Base-by-base conservation (phyloP, 2,797 vertebrate species). In the Sitta carolinensis region DNA sequence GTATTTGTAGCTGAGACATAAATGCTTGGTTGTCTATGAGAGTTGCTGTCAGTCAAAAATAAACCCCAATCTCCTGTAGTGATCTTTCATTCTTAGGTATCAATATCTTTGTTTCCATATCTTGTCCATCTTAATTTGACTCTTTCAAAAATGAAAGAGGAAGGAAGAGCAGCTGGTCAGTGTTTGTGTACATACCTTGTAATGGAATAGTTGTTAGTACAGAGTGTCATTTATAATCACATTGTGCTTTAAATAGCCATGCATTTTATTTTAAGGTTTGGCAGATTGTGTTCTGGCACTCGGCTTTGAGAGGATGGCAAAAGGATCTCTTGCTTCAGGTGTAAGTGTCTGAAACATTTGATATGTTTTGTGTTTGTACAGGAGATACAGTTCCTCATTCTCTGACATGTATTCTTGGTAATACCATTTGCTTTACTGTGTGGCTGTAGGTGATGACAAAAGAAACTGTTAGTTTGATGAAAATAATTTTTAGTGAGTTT, bases 291-390 rank as follows among this genome's bases (percentile, higher is more conserved):
- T 98, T 66, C 98, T 99, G 83, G 99, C 99, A 45, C 98, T 99
- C 9, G 99, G 99, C 17, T 99, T 99, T 98, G 99, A 99, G 97
- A 99, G 98, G 97, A 99, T 99, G 99, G 97, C 98, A 79, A 98
- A 94, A 87, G 99, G 99, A 59, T 97, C 98, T 40, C 34, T 99
- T 95, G 10, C 47, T 26, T 0, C 64, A 27, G 97, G 96, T 96
- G 99, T 99, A 97, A 94, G 91, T 90, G 59, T 91, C 43, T 77
- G 70, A 83, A 89, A 89, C 15, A 4, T 32, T 64, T 70, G 7
- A 20, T n/a, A 22, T 5, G 0, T 43, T 77, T 23, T 47, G 4
- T 61, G 30, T 54, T 68, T 2, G 0, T 47, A 22, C 26, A 5
- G 70, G 21, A 38, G 68, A 52, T 38, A 22, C 7, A 48, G 3